Evolutionary conservation across 2,888 invertebrate species (phyloP).

Genomic region (Laspeyria flexula): DNA sequence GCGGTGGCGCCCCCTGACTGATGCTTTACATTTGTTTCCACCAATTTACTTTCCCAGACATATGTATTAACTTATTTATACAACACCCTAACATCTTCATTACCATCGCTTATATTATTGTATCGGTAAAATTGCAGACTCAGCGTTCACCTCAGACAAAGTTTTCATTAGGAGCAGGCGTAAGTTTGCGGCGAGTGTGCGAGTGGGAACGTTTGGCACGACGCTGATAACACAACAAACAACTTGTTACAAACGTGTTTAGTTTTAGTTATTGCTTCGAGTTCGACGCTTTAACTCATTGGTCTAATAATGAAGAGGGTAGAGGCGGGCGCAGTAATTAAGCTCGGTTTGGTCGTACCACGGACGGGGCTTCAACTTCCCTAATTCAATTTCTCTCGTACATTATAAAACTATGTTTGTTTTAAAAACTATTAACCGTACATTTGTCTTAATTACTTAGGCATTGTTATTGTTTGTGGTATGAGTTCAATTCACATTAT

Average conservation of each 20-base stretch:
- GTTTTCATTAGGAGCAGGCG: conserved; percentile 79
- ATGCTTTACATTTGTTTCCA: conserved; percentile 82
- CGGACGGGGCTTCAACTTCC: conserved; percentile 30
- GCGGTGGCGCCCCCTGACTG: conserved; percentile 67
- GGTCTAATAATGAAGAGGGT: conserved; percentile 81
- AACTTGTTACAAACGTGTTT: conserved; percentile 86
- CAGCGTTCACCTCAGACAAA: conserved; percentile 71
- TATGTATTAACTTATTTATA: conserved; percentile 43
- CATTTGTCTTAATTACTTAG: too few species aligned
- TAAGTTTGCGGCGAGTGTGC: conserved; percentile 80
- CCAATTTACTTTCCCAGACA: conserved; percentile 79
- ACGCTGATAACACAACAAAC: conserved; percentile 85
- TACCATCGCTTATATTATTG: conserved; percentile 37
- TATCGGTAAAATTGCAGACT: conserved; percentile 60
- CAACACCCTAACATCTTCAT: conserved; percentile 14
- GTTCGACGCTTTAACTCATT: conserved; percentile 83
- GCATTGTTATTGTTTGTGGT: too few species aligned
- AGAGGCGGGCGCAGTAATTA: conserved; percentile 64
- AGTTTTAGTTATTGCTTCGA: conserved; percentile 84
- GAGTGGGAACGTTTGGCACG: conserved; percentile 80
- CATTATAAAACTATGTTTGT: conserved; percentile 1
- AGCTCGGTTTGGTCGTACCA: conserved; percentile 60
- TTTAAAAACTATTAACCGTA: too few species aligned
- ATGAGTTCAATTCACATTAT: too few species aligned
- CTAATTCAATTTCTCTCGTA: conserved; percentile 27